Percentiles rank a stretch among this genome's conserved stretches.
These are phyloP conservation scores for Philopotamus ludificatus DNA, from an alignment of 1,140 invertebrate species.

Conservation along the genomic window DNA sequence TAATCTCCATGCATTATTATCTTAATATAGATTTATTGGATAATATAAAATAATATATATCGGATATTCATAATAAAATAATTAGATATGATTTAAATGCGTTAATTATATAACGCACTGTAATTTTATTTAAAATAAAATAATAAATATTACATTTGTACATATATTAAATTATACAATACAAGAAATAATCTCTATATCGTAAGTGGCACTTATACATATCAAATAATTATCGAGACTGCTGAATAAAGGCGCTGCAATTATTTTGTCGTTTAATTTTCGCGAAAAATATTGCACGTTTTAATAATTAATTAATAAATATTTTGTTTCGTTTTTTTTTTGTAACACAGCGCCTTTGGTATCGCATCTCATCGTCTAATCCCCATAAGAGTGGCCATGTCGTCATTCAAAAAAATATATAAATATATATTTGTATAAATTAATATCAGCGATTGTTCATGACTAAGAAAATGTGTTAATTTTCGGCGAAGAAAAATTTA, in stretches of 20 bases:
- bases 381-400: constrained; percentile 23
- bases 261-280: background rate
- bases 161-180: background rate
- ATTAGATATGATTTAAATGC: too few relatives aligned
- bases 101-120: too few relatives aligned
- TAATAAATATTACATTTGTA: constrained; percentile 13
- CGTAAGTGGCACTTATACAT: constrained; percentile 2
- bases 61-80: background rate
- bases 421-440: constrained; percentile 10
- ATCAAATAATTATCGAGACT: background rate
- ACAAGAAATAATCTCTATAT: background rate
- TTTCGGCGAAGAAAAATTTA: background rate
- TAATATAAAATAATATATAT: background rate
- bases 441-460: constrained; percentile 1
- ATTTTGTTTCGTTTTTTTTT: too few relatives aligned
- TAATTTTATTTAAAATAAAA: constrained; percentile 12
- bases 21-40: too few relatives aligned
- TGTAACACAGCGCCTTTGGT: too few relatives aligned
- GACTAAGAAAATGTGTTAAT: background rate
- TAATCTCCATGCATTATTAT: too few relatives aligned
- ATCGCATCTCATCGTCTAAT: constrained; percentile 25
- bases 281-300: background rate
- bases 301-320: background rate
- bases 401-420: constrained; percentile 4
- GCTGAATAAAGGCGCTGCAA: background rate